These are phyloP conservation scores for Oncorhynchus clarkii DNA, from an alignment of 2,113 vertebrate species.

Conservation along the genomic window DNA sequence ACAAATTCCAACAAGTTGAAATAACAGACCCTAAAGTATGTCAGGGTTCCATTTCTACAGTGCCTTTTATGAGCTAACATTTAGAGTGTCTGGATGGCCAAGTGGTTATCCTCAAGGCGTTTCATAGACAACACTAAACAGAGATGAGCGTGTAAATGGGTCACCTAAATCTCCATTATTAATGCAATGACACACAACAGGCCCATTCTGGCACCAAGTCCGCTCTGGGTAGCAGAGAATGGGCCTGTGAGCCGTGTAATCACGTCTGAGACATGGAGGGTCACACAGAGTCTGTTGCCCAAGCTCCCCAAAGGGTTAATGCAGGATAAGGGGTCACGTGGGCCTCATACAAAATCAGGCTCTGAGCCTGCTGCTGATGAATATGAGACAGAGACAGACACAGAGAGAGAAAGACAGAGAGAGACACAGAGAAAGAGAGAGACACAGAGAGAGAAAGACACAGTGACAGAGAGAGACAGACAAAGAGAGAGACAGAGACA, in stretches of 20 bases:
- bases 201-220: neutral
- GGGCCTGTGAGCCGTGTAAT: slow-evolving; percentile 31
- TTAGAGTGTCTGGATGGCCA: neutral
- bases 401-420: neutral
- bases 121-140: too few species aligned
- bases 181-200: neutral
- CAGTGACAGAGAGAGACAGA: too few species aligned
- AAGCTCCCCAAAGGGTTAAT: slow-evolving; percentile 42
- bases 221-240: slow-evolving; percentile 10
- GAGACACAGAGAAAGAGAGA: neutral
- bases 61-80: neutral
- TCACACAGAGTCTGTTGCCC: slow-evolving; percentile 55
- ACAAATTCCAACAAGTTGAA: neutral
- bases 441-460: neutral
- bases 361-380: neutral
- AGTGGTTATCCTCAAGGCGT: too few species aligned
- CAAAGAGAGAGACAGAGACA: neutral
- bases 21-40: neutral
- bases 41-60: neutral
- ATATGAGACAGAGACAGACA: neutral
- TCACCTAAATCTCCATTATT: neutral
- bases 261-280: slow-evolving; percentile 42
- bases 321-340: slow-evolving; percentile 5
- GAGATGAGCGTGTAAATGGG: too few species aligned
- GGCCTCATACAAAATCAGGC: neutral